Base-by-base conservation (phyloP, 2,888 invertebrate genomes). In the Drosophila fungiperda region DNA sequence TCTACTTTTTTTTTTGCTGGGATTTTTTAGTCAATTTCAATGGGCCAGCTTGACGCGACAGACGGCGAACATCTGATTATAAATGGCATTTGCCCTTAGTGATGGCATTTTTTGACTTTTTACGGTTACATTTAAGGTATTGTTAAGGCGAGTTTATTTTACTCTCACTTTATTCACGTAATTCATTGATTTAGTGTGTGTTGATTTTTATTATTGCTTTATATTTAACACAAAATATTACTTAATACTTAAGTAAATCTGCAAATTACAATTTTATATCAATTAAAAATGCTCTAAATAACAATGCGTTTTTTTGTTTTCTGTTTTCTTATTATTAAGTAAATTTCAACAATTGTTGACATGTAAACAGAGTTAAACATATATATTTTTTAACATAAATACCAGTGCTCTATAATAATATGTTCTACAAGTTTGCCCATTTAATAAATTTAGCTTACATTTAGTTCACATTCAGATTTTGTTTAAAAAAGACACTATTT, bases 51-150 rank as follows among this genome's bases (percentile, higher is more conserved):
- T 76, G 77, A 65, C 40, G 15, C 17, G 36, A 36, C 59, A 73
- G 50, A 73, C 58, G 67, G 32, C 15, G 23, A 75, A 72, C 81
- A 82, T 83, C 78, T 83, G 81, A 78, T 78, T 48, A 23, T 20
- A 20, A 45, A 42, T 26, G 20, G 17, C 8, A 38, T 36, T 45
- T n/a, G 17, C 35, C 6, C n/a, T 17, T 54, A 76, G 71, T 59
- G 76, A 59, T 68, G 45, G 49, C 57, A 38, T 11, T 38, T 26
- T 23, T 20, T 11, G 11, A 1, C 17, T 29, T 26, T 38, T 49
- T 45, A 23, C 26, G n/a, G 42, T n/a, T 33, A 62, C 1, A 33
- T 57, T 45, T n/a, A 4, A 48, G 26, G 20, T n/a, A 7, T 33
- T 45, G 17, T 11, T 15, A 17, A 8, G 1, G 9, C 9, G 11